These are phyloP conservation scores for Heteronetta atricapilla DNA, from an alignment of 2,113 vertebrate species.

Conservation along the genomic window DNA sequence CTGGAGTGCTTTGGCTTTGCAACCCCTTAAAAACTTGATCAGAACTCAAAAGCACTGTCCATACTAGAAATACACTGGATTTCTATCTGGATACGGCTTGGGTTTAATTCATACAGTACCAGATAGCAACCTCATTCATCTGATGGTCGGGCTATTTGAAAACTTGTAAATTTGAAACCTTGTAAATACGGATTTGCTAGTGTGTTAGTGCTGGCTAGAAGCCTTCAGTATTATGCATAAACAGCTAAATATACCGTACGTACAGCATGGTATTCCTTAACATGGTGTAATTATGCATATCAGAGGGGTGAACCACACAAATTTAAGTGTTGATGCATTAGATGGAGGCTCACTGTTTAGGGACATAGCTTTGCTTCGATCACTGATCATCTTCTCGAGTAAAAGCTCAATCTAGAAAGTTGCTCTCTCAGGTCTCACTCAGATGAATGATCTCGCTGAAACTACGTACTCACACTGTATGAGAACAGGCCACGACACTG, in stretches of 20 bases:
- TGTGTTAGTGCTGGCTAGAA: background rate
- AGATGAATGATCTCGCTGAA: rapidly evolving
- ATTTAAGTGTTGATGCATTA: background rate
- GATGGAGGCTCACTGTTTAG: background rate
- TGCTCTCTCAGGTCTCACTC: background rate
- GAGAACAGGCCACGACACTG: background rate
- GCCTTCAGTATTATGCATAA: background rate
- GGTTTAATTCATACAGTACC: background rate
- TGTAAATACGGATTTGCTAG: background rate
- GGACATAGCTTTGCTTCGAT: background rate
- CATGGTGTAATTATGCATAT: background rate
- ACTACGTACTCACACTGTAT: background rate
- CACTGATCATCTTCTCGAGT: background rate
- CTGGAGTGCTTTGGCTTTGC: background rate
- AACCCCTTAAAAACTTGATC: background rate
- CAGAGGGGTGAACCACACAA: background rate
- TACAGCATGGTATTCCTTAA: background rate
- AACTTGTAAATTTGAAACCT: no score
- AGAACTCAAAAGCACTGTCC: background rate
- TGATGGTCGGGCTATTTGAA: background rate
- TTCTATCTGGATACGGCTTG: background rate
- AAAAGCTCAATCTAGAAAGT: background rate
- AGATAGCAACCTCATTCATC: background rate
- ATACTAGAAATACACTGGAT: background rate
- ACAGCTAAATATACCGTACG: background rate